Conservation (phyloP, 2,797 vertebrate species). For the Sebastiscus albofasciatus region DNA sequence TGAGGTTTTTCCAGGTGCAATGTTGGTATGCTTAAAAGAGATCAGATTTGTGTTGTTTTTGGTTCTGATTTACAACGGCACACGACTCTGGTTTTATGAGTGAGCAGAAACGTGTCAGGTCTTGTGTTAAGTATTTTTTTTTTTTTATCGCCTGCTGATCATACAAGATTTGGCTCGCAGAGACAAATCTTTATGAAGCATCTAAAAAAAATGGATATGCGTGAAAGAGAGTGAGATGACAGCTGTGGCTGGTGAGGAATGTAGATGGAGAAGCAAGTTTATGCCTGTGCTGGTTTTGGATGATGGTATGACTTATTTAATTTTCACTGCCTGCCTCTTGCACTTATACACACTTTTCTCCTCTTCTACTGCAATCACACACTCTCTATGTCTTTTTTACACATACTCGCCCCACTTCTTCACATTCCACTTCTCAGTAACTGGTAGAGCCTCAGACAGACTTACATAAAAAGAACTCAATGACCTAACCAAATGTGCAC, state of each 20-base stretch:
- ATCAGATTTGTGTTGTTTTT: not conserved
- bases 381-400: not conserved
- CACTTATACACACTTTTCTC: not conserved
- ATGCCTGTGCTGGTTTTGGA: constrained; percentile 54
- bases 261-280: constrained; percentile 55
- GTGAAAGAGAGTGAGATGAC: constrained; percentile 4
- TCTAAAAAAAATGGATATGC: not conserved
- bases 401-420: not conserved
- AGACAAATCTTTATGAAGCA: constrained; percentile 18
- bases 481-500: constrained; percentile 4
- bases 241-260: constrained; percentile 51
- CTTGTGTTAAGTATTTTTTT: constrained; percentile 15
- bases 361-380: not conserved
- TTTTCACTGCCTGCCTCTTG: constrained; percentile 2
- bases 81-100: not conserved
- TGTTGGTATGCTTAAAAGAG: not conserved
- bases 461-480: constrained; percentile 20
- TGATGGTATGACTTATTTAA: constrained; percentile 36
- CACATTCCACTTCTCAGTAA: constrained; percentile 38
- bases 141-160: not conserved
- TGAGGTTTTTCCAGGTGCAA: not conserved
- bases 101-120: constrained; percentile 11
- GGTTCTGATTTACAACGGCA: not conserved
- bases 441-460: constrained; percentile 31
- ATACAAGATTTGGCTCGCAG: not conserved